Evolutionary conservation across 2,888 invertebrate species (phyloP), one percentile per base, ranked within the genome.

Genomic region (Rhopalosiphum nymphaeae): DNA sequence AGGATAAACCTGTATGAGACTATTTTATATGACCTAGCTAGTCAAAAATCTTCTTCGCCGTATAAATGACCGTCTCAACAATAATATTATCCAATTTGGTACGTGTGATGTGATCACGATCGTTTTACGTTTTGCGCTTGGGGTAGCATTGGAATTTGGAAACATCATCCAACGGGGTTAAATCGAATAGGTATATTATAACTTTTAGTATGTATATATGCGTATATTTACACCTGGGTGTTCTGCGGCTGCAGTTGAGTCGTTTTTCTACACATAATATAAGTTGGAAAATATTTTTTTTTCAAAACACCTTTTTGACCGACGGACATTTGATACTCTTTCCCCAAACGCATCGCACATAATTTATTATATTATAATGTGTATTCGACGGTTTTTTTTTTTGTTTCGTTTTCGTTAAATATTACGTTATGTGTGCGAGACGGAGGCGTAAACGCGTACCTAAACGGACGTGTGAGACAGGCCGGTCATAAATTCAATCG

Each of bases 391-490:
- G 13, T 53, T 84, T 91, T 46, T 49, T 61, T 46, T 46, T 46
- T 56, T 36, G 11, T 67, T 10, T 61, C 86, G 44, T n/a, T 88
- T n/a, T 89, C 36, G 25, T 67, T 26, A 89, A 57, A 56, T 57
- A 44, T 92, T 53, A 67, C 88, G 44, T 78, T 84, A 44, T 85
- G 88, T 21, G 78, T 36, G 78, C 36, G 78, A 36, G 94, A 53
- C 94, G 91, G 87, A 94, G 94, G 94, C 91, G 91, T 94, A 94
- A 94, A 91, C 94, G 94, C 94, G 94, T 91, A 94, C 91, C 86
- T 86, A 94, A 94, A 91, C 94, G 94, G 94, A 94, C 94, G 94
- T 94, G 94, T 94, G 94, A 94, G 94, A 94, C 46, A 13, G 86
- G 91, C 94, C 94, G 90, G 67, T 91, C 61, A 91, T 94, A 91